These are phyloP conservation scores for Amia ocellicauda DNA, from an alignment of 2,113 vertebrate genomes.

Conservation along the genomic window DNA sequence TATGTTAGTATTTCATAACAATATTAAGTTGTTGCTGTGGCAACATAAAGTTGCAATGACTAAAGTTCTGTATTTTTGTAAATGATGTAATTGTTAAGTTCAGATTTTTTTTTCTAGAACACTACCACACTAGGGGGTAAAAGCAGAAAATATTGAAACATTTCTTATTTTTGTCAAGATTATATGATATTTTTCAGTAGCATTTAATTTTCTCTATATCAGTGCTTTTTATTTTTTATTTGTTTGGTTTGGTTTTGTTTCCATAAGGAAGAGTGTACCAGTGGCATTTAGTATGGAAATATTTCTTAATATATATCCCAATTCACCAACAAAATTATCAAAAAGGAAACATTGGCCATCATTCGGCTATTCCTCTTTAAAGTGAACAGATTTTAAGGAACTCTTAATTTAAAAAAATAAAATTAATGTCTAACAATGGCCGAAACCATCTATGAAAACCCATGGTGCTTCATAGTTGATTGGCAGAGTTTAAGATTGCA, in stretches of 20 bases:
- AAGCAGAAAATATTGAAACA: slow-evolving; percentile 40
- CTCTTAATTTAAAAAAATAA: not conserved
- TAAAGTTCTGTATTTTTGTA: slow-evolving; percentile 61
- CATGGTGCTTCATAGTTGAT: slow-evolving; percentile 39
- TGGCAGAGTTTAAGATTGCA: slow-evolving; percentile 55
- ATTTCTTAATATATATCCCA: too few relatives aligned
- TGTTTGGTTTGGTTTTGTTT: slow-evolving; percentile 44
- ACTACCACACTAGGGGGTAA: slow-evolving; percentile 51
- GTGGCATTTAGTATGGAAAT: slow-evolving; percentile 55
- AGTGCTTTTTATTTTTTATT: too few relatives aligned
- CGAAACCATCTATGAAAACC: slow-evolving; percentile 1
- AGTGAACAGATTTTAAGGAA: too few relatives aligned
- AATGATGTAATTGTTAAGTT: slow-evolving; percentile 45
- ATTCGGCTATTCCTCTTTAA: too few relatives aligned
- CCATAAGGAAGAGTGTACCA: slow-evolving; percentile 51
- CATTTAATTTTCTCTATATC: slow-evolving; percentile 50
- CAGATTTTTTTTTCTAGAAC: slow-evolving; percentile 54
- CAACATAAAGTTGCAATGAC: slow-evolving; percentile 48
- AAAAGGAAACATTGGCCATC: too few relatives aligned
- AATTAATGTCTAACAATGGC: not conserved
- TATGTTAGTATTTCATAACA: slow-evolving; percentile 58
- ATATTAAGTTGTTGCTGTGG: slow-evolving; percentile 53
- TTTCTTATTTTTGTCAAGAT: slow-evolving; percentile 49
- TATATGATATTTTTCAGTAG: slow-evolving; percentile 57
- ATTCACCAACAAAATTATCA: too few relatives aligned